Conservation (phyloP, 2,113 vertebrate genomes). For the Potamarius usumacintae region DNA sequence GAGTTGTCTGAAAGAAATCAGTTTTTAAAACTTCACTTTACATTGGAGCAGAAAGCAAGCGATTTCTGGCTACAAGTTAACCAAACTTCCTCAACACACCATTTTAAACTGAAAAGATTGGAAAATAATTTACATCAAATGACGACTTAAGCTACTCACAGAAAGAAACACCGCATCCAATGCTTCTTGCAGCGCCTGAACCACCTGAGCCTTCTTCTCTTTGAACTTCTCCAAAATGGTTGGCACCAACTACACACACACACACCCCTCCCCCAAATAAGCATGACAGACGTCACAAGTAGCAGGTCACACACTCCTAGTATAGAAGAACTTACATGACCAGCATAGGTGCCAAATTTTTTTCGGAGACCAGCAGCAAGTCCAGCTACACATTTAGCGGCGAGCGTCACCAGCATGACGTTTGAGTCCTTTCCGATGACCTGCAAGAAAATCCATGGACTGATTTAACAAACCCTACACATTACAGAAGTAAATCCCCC, state of each 20-base stretch:
- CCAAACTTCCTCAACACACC: too few relatives aligned
- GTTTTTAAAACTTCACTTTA: too few relatives aligned
- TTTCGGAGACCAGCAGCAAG: conserved; percentile 89
- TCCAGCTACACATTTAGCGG: conserved; percentile 91
- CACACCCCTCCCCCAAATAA: too few relatives aligned
- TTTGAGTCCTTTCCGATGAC: conserved; percentile 98
- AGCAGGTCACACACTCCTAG: background rate
- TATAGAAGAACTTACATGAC: conserved; percentile 78
- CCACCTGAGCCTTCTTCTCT: conserved; percentile 96
- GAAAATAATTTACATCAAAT: too few relatives aligned
- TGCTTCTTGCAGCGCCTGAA: conserved; percentile 93
- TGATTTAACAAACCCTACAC: background rate
- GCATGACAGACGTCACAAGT: background rate
- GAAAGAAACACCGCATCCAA: conserved; percentile 95
- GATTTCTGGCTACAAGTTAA: too few relatives aligned
- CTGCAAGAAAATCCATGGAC: conserved; percentile 61
- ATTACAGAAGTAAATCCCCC: background rate
- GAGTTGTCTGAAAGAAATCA: conserved; percentile 77
- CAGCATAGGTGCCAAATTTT: conserved; percentile 94
- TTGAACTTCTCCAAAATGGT: conserved; percentile 98
- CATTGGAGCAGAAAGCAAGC: too few relatives aligned
- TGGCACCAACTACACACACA: conserved; percentile 83
- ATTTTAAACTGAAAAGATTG: too few relatives aligned
- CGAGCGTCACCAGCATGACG: conserved; percentile 92
- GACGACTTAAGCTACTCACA: conserved; percentile 71